Percentiles rank a stretch among this genome's conserved stretches.
phyloP scores from a whole-genome alignment of 2,888 invertebrate species.

The Agriopis marginaria region DNA sequence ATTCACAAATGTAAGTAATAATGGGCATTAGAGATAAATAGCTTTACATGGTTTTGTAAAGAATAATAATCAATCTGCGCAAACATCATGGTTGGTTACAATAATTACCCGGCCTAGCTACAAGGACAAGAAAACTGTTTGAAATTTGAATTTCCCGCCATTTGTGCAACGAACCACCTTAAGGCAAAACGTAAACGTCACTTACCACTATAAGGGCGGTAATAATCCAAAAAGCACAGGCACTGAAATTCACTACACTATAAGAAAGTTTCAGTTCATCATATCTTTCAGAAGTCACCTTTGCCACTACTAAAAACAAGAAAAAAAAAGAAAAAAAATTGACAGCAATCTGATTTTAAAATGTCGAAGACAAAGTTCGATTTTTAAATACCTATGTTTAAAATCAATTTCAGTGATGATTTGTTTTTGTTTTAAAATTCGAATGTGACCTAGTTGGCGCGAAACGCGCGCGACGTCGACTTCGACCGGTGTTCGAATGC shows the following conservation, averaged over 20 bases:
- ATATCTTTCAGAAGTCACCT: slow-evolving; percentile 21
- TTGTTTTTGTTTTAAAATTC: slow-evolving; percentile 57
- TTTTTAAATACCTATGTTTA: not conserved
- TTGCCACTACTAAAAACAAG: not conserved
- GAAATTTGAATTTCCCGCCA: too few species aligned
- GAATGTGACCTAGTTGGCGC: slow-evolving; percentile 60
- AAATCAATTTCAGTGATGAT: slow-evolving; percentile 33
- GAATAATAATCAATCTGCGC: too few species aligned
- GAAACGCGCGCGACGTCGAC: slow-evolving; percentile 65
- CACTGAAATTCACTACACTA: slow-evolving; percentile 42
- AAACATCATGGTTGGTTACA: too few species aligned
- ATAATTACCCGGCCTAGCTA: too few species aligned
- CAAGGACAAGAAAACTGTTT: too few species aligned
- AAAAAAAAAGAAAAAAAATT: slow-evolving; percentile 6
- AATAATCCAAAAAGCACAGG: slow-evolving; percentile 46
- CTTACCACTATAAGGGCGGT: slow-evolving; percentile 19
- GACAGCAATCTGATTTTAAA: not conserved
- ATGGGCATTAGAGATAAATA: too few species aligned
- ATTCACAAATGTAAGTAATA: too few species aligned
- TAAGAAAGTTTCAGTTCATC: slow-evolving; percentile 22
- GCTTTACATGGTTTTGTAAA: too few species aligned
- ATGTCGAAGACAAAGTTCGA: slow-evolving; percentile 4
- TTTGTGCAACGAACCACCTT: too few species aligned
- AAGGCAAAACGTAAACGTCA: not conserved
- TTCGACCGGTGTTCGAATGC: slow-evolving; percentile 71